Base-by-base conservation (phyloP, 2,797 vertebrate genomes). In the Micromesistius poutassou region DNA sequence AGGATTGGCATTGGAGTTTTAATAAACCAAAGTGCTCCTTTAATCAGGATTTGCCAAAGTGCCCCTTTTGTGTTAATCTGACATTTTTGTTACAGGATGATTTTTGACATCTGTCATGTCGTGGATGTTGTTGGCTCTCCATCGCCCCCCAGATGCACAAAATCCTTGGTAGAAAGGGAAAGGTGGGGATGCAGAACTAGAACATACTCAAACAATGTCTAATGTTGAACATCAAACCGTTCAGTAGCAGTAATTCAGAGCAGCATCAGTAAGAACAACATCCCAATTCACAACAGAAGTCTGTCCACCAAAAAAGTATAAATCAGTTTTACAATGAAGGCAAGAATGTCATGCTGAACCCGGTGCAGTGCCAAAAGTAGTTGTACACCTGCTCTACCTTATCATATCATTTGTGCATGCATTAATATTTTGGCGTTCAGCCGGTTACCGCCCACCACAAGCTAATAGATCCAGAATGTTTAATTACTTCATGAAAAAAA, bases 41-140 rank as follows among this genome's bases (percentile, higher is more conserved):
- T 94, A 94, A 95, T 94, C 94, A 76, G 94, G 94, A 94, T 95
- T 94, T 94, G 87, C 78, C 81, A 92, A 94, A 95, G 93, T 95
- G 94, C 93, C 93, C 91, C 93, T 88, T 62, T 95, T 94, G 93
- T 94, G 94, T 92, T 94, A 94, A 95, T 94, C 94, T 77, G 91
- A 93, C 93, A 91, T 91, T 93, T 94, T 93, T 42, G 12, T 42
- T 93, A 93, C 93, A 93, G 93, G 91, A 93, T 92, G 93, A 81
- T 94, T 91, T 93, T 84, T 93, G 92, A 94, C 94, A 95, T 94
- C 94, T 95, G 94, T 91, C 92, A 86, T 87, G 84, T 86, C 83
- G 88, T 79, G 77, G 87, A 86, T 83, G 89, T 80, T 22, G 82
- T 90, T 92, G 91, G 91, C 91, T 86, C 82, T 78, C 71, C 40